Percentiles rank a stretch among this genome's conserved stretches.
phyloP scores from a whole-genome alignment of 2,113 vertebrate species.

The Clarias magur region DNA sequence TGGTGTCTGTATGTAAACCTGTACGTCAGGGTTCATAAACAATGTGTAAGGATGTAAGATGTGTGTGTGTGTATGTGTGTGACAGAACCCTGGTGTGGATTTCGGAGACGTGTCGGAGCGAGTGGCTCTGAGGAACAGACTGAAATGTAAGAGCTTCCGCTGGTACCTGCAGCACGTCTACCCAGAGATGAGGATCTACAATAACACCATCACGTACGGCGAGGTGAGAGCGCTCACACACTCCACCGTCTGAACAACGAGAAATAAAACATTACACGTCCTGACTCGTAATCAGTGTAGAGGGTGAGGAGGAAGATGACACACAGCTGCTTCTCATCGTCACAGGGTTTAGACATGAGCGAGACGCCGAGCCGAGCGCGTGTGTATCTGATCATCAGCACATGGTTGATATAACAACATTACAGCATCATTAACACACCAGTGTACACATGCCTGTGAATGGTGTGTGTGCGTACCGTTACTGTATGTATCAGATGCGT shows the following conservation, averaged over 20 bases:
- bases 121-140: constrained; percentile 83
- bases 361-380: background rate
- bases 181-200: constrained; percentile 96
- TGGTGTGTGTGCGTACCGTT: background rate
- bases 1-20: background rate
- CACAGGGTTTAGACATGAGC: background rate
- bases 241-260: background rate
- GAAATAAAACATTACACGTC: background rate
- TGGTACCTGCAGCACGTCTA: constrained; percentile 99
- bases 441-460: background rate
- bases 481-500: background rate
- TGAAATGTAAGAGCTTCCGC: constrained; percentile 92
- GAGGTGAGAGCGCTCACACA: constrained; percentile 78
- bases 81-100: constrained; percentile 79
- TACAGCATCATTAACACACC: background rate
- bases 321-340: background rate
- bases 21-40: background rate
- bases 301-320: background rate
- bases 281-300: background rate
- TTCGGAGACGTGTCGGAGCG: constrained; percentile 95
- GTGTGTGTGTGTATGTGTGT: too few species aligned
- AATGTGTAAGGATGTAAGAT: background rate
- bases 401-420: background rate
- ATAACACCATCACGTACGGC: constrained; percentile 95
- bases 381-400: background rate